These are phyloP conservation scores for Chloroceryle amazona DNA, from an alignment of 2,797 vertebrate genomes.

Conservation along the genomic window DNA sequence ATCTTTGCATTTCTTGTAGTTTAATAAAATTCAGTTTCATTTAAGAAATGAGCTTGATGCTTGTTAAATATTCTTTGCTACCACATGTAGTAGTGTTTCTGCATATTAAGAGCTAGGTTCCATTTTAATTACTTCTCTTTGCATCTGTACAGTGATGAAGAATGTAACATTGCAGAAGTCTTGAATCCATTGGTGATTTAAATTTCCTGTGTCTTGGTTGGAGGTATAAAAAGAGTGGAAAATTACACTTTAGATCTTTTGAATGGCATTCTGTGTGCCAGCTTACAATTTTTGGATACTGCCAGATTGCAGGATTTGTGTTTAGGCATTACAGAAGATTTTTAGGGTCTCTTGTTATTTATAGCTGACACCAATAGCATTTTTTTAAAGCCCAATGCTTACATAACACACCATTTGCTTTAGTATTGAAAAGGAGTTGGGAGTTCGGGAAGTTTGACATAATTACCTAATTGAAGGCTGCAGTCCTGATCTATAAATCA, in stretches of 20 bases:
- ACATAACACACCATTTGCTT: not conserved
- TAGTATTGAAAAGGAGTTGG: not conserved
- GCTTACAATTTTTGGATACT: not conserved
- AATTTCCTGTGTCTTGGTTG: not conserved
- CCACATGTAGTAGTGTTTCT: not conserved
- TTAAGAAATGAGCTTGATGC: not conserved
- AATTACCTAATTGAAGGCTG: not conserved
- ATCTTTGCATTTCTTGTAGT: not conserved
- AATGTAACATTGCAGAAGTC: not conserved
- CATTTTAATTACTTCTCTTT: not conserved
- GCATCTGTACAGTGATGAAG: not conserved
- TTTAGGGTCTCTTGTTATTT: not conserved
- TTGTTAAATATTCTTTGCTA: not conserved
- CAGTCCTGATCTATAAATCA: not conserved
- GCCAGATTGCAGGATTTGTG: not conserved
- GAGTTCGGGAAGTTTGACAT: not conserved
- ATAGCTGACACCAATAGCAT: not conserved
- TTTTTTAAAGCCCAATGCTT: not conserved
- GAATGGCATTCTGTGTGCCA: not conserved
- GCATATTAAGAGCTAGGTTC: not conserved
- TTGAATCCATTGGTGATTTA: not conserved
- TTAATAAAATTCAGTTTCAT: slow-evolving; percentile 35
- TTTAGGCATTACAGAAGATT: not conserved
- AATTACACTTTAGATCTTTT: not conserved
- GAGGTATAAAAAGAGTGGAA: not conserved